phyloP scores from a whole-genome alignment of 2,113 vertebrate species.

The Meleagris gallopavo region DNA sequence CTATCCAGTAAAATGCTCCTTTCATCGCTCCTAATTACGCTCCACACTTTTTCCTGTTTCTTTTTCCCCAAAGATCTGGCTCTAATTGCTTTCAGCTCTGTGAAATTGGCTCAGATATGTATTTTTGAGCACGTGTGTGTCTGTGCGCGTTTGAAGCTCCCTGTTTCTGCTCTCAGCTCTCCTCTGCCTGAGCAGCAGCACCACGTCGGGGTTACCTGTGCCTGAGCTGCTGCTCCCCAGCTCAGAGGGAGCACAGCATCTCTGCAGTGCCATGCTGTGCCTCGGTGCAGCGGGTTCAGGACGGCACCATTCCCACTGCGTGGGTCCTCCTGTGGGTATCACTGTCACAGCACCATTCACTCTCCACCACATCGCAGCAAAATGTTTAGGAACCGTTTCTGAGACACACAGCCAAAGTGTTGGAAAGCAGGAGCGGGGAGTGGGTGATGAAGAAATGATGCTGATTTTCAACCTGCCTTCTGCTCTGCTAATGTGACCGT shows the following conservation, averaged over 20 bases:
- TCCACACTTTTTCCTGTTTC: background rate
- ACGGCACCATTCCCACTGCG: too few relatives aligned
- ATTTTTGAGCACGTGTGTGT: background rate
- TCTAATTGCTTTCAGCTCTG: slow-evolving; percentile 54
- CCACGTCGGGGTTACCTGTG: too few relatives aligned
- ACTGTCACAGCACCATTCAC: background rate
- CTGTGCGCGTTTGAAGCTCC: background rate
- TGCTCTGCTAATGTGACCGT: background rate
- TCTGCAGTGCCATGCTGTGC: too few relatives aligned
- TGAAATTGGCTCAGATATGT: background rate
- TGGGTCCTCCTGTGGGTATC: background rate
- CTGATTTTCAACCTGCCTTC: background rate
- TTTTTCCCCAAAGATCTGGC: slow-evolving; percentile 49
- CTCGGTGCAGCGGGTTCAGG: too few relatives aligned
- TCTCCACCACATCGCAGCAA: rapidly evolving
- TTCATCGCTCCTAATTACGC: background rate
- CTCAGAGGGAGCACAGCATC: too few relatives aligned
- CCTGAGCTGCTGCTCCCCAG: too few relatives aligned
- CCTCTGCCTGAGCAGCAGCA: background rate
- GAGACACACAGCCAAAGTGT: rapidly evolving
- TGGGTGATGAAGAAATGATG: rapidly evolving
- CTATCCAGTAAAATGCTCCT: background rate
- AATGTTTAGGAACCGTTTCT: background rate
- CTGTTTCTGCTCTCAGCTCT: background rate
- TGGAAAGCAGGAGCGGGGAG: background rate